Percentiles rank a stretch among this genome's conserved stretches.
phyloP scores from a whole-genome alignment of 2,797 vertebrate genomes.

The Epinephelus malabaricus region DNA sequence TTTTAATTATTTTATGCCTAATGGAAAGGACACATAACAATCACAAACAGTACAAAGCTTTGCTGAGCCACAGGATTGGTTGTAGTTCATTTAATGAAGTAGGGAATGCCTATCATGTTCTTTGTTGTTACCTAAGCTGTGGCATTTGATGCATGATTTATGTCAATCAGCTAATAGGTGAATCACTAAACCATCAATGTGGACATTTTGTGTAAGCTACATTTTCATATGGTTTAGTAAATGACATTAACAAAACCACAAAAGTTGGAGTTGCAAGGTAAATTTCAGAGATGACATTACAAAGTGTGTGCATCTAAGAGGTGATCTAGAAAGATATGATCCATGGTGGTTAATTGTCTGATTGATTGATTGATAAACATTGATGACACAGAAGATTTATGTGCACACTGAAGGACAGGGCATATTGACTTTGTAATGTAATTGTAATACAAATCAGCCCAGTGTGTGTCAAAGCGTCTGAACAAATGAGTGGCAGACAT shows the following conservation, averaged over 20 bases:
- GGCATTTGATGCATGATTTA: not conserved
- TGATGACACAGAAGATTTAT: constrained; percentile 68
- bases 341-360: constrained; percentile 66
- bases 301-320: not conserved
- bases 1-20: constrained; percentile 23
- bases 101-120: not conserved
- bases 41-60: constrained; percentile 2
- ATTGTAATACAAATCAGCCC: constrained; percentile 68
- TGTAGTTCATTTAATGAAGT: not conserved
- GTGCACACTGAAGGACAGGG: constrained; percentile 49
- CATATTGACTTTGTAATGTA: constrained; percentile 56
- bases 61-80: not conserved
- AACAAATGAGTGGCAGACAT: constrained; percentile 8
- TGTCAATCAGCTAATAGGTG: not conserved
- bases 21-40: constrained; percentile 12
- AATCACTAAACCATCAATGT: not conserved
- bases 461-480: not conserved
- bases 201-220: not conserved
- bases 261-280: not conserved
- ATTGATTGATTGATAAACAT: constrained; percentile 76
- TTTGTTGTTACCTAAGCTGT: not conserved
- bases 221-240: not conserved
- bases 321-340: constrained; percentile 1
- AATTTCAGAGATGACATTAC: not conserved
- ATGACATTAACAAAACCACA: not conserved